phyloP scores from a whole-genome alignment of 2,113 vertebrate genomes.

The Capricornis sumatraensis region DNA sequence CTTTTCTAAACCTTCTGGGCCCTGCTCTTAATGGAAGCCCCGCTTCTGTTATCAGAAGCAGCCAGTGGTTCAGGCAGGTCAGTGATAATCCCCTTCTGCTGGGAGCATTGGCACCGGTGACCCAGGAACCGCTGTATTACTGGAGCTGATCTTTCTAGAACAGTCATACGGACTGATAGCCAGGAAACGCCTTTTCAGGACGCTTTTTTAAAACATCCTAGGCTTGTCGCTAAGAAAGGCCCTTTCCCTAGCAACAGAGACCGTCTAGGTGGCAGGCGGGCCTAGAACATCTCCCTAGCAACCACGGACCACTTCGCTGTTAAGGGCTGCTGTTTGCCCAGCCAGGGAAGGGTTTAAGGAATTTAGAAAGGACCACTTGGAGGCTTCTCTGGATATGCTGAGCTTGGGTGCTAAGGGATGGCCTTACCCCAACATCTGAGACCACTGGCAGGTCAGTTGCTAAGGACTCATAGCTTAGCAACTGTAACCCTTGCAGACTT shows the following conservation, averaged over 20 bases:
- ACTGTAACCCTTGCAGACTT: background rate
- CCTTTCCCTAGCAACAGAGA: constrained; percentile 35
- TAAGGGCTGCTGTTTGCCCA: background rate
- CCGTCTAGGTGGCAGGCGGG: background rate
- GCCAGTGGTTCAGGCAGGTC: background rate
- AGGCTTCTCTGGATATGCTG: background rate
- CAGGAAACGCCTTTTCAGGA: background rate
- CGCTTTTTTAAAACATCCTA: background rate
- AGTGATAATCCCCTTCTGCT: background rate
- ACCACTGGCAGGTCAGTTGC: background rate
- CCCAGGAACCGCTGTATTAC: background rate
- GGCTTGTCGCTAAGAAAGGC: constrained; percentile 37
- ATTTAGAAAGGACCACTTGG: background rate
- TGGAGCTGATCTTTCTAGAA: background rate
- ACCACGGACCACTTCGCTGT: background rate
- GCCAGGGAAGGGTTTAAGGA: background rate
- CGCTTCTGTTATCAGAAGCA: background rate
- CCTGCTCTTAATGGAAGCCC: background rate
- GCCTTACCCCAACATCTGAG: background rate
- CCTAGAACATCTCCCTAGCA: background rate
- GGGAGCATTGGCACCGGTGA: background rate
- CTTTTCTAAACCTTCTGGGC: background rate
- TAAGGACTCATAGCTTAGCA: background rate
- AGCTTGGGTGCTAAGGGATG: background rate
- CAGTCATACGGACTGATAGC: background rate